phyloP scores from a whole-genome alignment of 1,140 invertebrate genomes.

The Calephelis virginiensis region DNA sequence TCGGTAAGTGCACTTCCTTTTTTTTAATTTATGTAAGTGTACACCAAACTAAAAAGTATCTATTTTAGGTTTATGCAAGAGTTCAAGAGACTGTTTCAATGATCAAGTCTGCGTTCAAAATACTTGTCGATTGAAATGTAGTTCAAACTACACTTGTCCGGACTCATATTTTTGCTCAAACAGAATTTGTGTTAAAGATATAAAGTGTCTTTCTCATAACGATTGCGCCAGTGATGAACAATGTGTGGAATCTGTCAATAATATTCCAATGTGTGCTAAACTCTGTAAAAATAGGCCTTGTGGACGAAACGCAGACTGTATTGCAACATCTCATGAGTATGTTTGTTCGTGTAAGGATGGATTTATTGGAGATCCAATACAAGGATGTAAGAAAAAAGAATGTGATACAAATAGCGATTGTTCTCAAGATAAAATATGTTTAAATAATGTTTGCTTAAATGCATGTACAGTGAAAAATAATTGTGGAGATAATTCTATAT shows the following conservation, averaged over 20 bases:
- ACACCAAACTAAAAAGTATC: slow-evolving; percentile 18
- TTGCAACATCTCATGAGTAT: slow-evolving; percentile 83
- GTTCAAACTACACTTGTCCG: slow-evolving; percentile 86
- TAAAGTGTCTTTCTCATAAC: slow-evolving; percentile 83
- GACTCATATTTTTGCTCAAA: slow-evolving; percentile 90
- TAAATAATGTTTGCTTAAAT: slow-evolving; percentile 89
- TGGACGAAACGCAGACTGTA: slow-evolving; percentile 89
- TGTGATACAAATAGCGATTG: slow-evolving; percentile 86
- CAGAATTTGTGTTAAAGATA: slow-evolving; percentile 89
- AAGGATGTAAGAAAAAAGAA: slow-evolving; percentile 88
- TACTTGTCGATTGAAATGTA: slow-evolving; percentile 89
- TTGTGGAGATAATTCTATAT: slow-evolving; percentile 90
- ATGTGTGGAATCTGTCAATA: slow-evolving; percentile 79
- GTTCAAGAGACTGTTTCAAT: slow-evolving; percentile 87
- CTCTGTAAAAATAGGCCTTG: slow-evolving; percentile 86
- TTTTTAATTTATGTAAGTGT: neutral
- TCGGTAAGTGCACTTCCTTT: slow-evolving; percentile 73
- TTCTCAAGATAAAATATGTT: slow-evolving; percentile 89
- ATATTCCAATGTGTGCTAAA: slow-evolving; percentile 85
- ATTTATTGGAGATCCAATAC: slow-evolving; percentile 88
- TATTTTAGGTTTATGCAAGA: slow-evolving; percentile 83
- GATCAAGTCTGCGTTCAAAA: slow-evolving; percentile 90
- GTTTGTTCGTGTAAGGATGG: slow-evolving; percentile 88
- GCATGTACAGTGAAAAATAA: slow-evolving; percentile 89
- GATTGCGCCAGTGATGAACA: slow-evolving; percentile 83